Base-by-base conservation (phyloP, 64 coral and sea anemone species). In the Stichodactyla mertensii region DNA sequence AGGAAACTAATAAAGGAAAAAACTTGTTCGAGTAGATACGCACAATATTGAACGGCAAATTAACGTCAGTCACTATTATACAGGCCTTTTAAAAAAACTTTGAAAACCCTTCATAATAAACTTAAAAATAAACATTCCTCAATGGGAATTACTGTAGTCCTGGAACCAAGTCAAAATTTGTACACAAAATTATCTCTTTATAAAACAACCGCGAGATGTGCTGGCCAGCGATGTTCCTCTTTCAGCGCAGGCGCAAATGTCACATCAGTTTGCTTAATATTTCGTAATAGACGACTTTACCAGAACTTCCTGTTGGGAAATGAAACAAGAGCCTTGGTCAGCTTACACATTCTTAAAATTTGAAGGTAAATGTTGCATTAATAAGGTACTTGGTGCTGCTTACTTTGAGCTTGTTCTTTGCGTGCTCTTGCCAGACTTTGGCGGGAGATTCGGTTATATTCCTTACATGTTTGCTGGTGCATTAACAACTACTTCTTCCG, bases 271-370 rank as follows among this genome's bases (percentile, higher is more conserved):
- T 95, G 86, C 90, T 89, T 19, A 95, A 71, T 64, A 95, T 95
- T 95, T 95, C 93, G 55, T 95, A 95, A 71, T 91, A 95, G 7
- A 66, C 79, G 52, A 95, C 93, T 36, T 95, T 95, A 66, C 79
- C 77, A 18, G 89, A 86, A 71, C 79, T 87, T 77, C 93, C 93
- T 95, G 31, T 16, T 78, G 16, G 10, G 69, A 59, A 86, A 66
- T 9, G 71, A 61, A 55, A 24, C 20, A 71, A 16, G 56, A 58
- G 56, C 14, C 56, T 6, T 58, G 2, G 56, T 58, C 9, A 58
- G 56, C 56, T 0, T 58, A 58, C 56, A 58, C 14, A 58, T 15
- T 58, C 36, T 45, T 45, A 45, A 45, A 45, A 45, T 45, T 45
- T 45, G 36, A 45, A 45, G 36, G 36, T 45, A 45, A 45, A 45